Evolutionary conservation across 1,140 invertebrate genomes (phyloP), one percentile per base, ranked within the genome.

Genomic region (Heliothis subflexa): DNA sequence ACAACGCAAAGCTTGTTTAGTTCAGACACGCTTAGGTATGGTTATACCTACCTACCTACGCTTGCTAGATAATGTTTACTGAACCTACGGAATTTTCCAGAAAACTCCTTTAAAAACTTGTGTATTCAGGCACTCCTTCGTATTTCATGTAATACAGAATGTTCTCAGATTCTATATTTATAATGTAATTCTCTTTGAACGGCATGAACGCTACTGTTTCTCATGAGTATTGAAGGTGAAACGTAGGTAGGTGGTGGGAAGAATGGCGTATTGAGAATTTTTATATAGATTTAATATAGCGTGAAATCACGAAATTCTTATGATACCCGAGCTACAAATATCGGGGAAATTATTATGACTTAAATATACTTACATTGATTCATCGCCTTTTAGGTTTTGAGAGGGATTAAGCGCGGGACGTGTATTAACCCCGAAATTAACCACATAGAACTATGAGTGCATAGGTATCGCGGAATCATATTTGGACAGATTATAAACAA

Each of bases 1-100:
- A 47, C 62, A 66, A 45, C 40, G 61, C 33, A 66, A 33, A 73
- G 55, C 54, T 45, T 59, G 40, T n/a, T 73, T 73, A 59, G 25
- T 14, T 71, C 28, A 71, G 50, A 73, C 71, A 73, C 71, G 54
- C 71, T 57, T 57, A 18, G 3, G 9, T 25, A 21, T 14, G 14
- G n/a, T 52, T 16, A 62, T 59, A 59, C 21, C 0, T 25, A 25
- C 21, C 0, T 25, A 25, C 21, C 55, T 59, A 13, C 3, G 13
- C 14, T 2, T 13, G 21, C 50, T 54, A 71, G 50, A 71, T 71
- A 28, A 71, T 71, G 21, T 54, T 52, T 50, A 54, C 49, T 21
- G 52, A 54, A 54, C 49, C 2, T 13, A 25, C 66, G 18, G 62
- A 5, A 10, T 54, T 25, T 71, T 47, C n/a, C 13, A 50, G 33